Evolutionary conservation across 2,888 invertebrate species (phyloP).

Genomic region (Chymomyza caudatula): DNA sequence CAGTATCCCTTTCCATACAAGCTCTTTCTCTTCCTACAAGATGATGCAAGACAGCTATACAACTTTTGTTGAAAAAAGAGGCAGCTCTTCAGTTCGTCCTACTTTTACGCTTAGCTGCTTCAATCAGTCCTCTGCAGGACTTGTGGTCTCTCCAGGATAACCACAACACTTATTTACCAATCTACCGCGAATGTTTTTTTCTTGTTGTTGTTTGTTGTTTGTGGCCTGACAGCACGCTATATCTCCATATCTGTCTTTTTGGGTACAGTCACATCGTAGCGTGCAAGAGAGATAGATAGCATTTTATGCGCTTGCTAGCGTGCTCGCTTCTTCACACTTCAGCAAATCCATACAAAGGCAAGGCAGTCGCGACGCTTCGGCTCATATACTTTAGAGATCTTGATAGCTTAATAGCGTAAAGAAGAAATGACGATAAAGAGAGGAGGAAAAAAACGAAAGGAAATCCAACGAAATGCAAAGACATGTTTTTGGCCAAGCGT

Average conservation of each 20-base stretch:
- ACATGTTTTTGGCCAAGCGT: conserved; percentile 66
- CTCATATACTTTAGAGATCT: conserved; percentile 75
- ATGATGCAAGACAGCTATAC: too few relatives aligned
- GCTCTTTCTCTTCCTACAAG: too few relatives aligned
- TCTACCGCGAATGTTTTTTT: not conserved
- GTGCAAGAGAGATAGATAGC: conserved; percentile 67
- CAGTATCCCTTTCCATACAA: too few relatives aligned
- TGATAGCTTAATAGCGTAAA: conserved; percentile 69
- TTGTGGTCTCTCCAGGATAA: not conserved
- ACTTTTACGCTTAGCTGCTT: not conserved
- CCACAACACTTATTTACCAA: not conserved
- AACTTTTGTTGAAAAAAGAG: too few relatives aligned
- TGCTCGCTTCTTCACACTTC: conserved; percentile 29
- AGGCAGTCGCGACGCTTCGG: conserved; percentile 49
- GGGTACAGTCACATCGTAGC: conserved; percentile 24
- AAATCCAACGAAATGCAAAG: conserved; percentile 50
- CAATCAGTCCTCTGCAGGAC: not conserved
- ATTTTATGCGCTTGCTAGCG: conserved; percentile 40
- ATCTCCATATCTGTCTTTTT: conserved; percentile 33
- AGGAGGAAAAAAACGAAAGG: conserved; percentile 9
- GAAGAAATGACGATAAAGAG: conserved; percentile 12
- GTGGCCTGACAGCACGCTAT: conserved; percentile 44
- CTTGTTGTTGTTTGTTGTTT: not conserved
- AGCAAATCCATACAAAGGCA: conserved; percentile 46
- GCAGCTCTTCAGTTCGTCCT: too few relatives aligned